Conservation (phyloP, 1,140 invertebrate species). For the Diorhabda carinulata region DNA sequence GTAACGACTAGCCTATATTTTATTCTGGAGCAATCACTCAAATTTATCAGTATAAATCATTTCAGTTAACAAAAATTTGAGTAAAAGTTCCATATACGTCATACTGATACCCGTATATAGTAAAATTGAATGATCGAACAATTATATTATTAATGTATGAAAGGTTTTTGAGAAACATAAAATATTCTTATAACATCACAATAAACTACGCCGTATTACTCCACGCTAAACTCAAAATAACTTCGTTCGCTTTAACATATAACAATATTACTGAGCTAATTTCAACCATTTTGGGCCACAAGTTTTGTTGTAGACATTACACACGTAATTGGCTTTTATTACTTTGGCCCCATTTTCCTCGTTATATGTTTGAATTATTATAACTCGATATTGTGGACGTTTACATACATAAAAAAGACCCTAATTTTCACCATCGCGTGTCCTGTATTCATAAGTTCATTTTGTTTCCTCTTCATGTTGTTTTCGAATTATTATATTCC, state of each 20-base stretch:
- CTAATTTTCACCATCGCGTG: neutral
- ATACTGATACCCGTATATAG: too few relatives aligned
- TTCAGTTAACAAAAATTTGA: too few relatives aligned
- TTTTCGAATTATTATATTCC: too few relatives aligned
- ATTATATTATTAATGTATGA: too few relatives aligned
- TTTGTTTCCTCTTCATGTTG: too few relatives aligned
- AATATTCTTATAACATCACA: neutral
- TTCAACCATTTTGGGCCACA: constrained; percentile 5
- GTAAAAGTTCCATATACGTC: too few relatives aligned
- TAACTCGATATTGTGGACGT: neutral
- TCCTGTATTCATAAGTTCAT: too few relatives aligned
- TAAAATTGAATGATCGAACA: too few relatives aligned
- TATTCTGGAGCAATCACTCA: too few relatives aligned
- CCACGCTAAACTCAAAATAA: constrained; percentile 3
- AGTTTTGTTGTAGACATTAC: constrained; percentile 14
- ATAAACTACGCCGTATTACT: neutral
- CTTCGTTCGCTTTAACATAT: constrained; percentile 10
- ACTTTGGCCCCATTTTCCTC: neutral
- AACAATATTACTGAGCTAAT: constrained; percentile 9
- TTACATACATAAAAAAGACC: neutral
- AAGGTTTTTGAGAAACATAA: neutral
- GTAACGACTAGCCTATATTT: too few relatives aligned
- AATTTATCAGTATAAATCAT: too few relatives aligned
- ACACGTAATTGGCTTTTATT: constrained; percentile 14
- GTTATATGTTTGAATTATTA: neutral